Conservation (phyloP, 2,888 invertebrate genomes). For the Pollenia griseotomentosa region DNA sequence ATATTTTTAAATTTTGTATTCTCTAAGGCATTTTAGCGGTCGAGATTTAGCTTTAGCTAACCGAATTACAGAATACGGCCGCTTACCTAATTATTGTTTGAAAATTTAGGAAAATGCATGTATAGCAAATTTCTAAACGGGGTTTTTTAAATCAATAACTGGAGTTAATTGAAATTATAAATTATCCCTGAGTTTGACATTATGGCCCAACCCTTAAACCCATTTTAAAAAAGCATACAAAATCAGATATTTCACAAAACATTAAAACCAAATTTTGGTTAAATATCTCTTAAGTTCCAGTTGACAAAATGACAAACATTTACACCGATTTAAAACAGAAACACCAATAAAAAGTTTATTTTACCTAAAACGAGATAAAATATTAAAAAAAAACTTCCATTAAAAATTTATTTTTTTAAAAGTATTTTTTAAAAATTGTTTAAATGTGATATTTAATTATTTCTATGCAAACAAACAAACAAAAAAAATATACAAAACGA, state of each 20-base stretch:
- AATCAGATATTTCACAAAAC: not conserved
- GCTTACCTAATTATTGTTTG: too few species aligned
- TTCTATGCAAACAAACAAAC: conserved; percentile 46
- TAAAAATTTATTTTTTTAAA: conserved; percentile 50
- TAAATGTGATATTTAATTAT: conserved; percentile 71
- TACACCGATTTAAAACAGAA: conserved; percentile 62
- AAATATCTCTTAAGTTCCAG: conserved; percentile 22
- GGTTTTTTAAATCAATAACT: too few species aligned
- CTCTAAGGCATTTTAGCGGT: too few species aligned
- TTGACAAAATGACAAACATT: conserved; percentile 52
- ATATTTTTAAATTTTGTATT: too few species aligned
- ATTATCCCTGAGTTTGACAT: not conserved
- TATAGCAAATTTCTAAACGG: too few species aligned
- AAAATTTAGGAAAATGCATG: too few species aligned
- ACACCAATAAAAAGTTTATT: not conserved
- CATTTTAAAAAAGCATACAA: not conserved
- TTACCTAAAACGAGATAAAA: conserved; percentile 29
- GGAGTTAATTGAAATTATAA: too few species aligned
- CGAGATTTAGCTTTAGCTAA: too few species aligned
- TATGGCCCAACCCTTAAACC: not conserved
- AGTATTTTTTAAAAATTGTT: conserved; percentile 49
- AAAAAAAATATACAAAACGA: not conserved
- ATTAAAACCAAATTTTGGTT: not conserved
- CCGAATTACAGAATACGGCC: too few species aligned
- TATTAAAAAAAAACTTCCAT: conserved; percentile 47